Conservation (phyloP, 2,113 vertebrate genomes). For the Cryptomyrus ogoouensis region DNA sequence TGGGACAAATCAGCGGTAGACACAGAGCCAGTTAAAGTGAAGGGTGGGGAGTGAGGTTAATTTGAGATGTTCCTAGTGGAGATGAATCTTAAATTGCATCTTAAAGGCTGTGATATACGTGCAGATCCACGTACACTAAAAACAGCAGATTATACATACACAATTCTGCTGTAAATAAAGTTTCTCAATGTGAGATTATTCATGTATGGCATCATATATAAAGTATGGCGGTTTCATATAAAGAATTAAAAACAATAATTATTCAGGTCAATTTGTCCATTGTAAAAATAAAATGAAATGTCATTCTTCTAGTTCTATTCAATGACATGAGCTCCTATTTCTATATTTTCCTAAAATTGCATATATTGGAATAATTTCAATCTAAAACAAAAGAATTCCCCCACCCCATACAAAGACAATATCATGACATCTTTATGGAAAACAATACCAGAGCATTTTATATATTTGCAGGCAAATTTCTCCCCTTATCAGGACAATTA, state of each 20-base stretch:
- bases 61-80: neutral
- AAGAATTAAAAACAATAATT: neutral
- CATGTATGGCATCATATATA: neutral
- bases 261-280: neutral
- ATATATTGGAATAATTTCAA: neutral
- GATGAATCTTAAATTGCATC: neutral
- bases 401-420: neutral
- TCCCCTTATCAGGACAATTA: neutral
- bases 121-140: neutral
- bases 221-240: neutral
- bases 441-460: neutral
- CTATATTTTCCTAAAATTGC: neutral
- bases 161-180: neutral
- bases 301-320: neutral
- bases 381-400: neutral
- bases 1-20: neutral
- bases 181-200: neutral
- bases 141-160: neutral
- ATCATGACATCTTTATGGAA: neutral
- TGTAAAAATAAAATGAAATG: neutral
- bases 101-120: neutral
- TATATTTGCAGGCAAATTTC: neutral
- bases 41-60: neutral
- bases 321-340: neutral
- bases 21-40: neutral